phyloP scores from a whole-genome alignment of 2,113 vertebrate species.

The Gnathonemus longibarbis region DNA sequence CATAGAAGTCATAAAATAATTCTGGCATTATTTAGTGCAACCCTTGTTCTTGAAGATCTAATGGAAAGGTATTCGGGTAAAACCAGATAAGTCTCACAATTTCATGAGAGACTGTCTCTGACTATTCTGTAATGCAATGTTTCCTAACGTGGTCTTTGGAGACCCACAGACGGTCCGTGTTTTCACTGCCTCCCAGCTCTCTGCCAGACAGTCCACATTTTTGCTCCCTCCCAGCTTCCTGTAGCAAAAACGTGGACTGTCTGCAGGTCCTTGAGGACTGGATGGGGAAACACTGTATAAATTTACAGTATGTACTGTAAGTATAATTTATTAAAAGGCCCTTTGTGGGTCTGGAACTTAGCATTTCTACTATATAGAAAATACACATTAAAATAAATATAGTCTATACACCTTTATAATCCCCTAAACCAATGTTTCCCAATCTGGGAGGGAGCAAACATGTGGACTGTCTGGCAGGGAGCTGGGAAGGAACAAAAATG shows the following conservation, averaged over 20 bases:
- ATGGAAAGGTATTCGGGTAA: neutral
- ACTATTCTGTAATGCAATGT: neutral
- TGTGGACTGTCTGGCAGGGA: neutral
- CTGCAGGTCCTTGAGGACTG: neutral
- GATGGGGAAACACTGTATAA: neutral
- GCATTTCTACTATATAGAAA: neutral
- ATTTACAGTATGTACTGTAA: neutral
- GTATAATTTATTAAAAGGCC: neutral
- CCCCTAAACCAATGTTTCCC: neutral
- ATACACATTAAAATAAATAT: neutral
- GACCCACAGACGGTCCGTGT: neutral
- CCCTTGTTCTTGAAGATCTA: neutral
- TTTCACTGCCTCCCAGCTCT: neutral
- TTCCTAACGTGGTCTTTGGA: neutral
- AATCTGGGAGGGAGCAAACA: neutral
- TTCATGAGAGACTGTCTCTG: neutral
- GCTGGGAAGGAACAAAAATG: neutral
- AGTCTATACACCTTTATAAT: neutral
- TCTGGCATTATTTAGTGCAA: neutral
- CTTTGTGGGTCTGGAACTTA: neutral
- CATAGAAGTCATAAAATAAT: neutral
- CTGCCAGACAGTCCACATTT: neutral
- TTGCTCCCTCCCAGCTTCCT: neutral
- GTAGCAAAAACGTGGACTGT: neutral
- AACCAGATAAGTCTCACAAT: neutral